phyloP scores from a whole-genome alignment of 1,140 invertebrate species.

The Aradophagus sp. region DNA sequence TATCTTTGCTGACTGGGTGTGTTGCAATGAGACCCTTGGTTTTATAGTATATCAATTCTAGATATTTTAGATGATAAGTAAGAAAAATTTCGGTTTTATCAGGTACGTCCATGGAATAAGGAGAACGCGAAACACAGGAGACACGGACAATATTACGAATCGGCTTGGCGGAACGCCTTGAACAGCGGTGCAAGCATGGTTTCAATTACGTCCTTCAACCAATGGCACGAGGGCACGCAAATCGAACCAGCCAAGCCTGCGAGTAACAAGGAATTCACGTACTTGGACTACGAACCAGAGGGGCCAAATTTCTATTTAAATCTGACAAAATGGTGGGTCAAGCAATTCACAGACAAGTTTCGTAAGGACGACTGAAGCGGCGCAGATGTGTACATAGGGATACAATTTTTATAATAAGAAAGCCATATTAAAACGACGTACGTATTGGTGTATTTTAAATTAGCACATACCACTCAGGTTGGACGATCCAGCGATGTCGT shows the following conservation, averaged over 20 bases:
- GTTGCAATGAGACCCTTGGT: too few species aligned
- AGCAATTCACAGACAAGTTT: constrained; percentile 70
- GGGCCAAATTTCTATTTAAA: constrained; percentile 77
- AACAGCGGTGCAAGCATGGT: constrained; percentile 74
- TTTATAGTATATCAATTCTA: too few species aligned
- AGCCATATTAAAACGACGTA: too few species aligned
- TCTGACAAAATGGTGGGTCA: constrained; percentile 77
- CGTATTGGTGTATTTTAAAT: too few species aligned
- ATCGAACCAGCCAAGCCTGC: constrained; percentile 77
- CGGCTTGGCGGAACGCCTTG: constrained; percentile 77
- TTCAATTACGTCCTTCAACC: constrained; percentile 78
- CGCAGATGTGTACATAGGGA: constrained; percentile 5
- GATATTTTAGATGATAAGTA: background rate
- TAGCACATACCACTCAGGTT: too few species aligned
- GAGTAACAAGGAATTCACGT: constrained; percentile 72
- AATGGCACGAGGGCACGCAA: constrained; percentile 79
- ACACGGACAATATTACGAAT: constrained; percentile 77
- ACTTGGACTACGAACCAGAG: constrained; percentile 78
- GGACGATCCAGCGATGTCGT: too few species aligned
- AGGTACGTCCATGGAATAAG: constrained; percentile 75
- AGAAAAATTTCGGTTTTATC: background rate
- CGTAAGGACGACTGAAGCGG: constrained; percentile 8
- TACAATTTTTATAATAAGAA: constrained; percentile 17
- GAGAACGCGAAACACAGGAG: constrained; percentile 76
- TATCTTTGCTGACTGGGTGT: too few species aligned